Percentiles rank a stretch among this genome's conserved stretches.
Conservation (phyloP, 2,797 vertebrate genomes). For the Astyanax mexicanus region DNA sequence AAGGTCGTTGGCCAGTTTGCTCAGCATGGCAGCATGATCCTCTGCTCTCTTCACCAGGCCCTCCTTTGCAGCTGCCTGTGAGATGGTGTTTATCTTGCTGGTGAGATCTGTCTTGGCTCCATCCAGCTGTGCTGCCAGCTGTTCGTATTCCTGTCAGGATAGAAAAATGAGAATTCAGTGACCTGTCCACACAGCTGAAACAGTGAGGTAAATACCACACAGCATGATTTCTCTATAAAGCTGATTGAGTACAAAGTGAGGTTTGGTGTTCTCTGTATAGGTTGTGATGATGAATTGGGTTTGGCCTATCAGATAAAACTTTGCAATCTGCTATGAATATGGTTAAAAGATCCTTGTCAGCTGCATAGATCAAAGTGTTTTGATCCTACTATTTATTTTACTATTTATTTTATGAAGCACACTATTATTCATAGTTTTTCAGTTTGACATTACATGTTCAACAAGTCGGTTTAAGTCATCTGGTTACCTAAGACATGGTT, state of each 20-base stretch:
- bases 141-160: slow-evolving; percentile 85
- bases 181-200: not conserved
- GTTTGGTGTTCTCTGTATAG: no score
- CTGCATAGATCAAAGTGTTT: no score
- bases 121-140: slow-evolving; percentile 85
- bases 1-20: slow-evolving; percentile 83
- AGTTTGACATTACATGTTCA: no score
- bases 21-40: slow-evolving; percentile 82
- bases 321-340: no score
- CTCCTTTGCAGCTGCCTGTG: slow-evolving; percentile 81
- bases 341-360: no score
- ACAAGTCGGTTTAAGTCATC: not conserved
- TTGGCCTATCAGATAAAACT: no score
- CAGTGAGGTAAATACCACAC: not conserved
- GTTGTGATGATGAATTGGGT: no score
- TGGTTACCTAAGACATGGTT: not conserved
- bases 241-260: not conserved
- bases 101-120: slow-evolving; percentile 86
- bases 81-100: slow-evolving; percentile 82
- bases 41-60: slow-evolving; percentile 86
- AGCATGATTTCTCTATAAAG: not conserved
- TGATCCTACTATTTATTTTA: no score
- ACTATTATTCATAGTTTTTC: no score
- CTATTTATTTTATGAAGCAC: no score
- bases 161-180: not conserved